These are phyloP conservation scores for Lemur catta DNA, from an alignment of 2,797 vertebrate genomes.

Conservation along the genomic window DNA sequence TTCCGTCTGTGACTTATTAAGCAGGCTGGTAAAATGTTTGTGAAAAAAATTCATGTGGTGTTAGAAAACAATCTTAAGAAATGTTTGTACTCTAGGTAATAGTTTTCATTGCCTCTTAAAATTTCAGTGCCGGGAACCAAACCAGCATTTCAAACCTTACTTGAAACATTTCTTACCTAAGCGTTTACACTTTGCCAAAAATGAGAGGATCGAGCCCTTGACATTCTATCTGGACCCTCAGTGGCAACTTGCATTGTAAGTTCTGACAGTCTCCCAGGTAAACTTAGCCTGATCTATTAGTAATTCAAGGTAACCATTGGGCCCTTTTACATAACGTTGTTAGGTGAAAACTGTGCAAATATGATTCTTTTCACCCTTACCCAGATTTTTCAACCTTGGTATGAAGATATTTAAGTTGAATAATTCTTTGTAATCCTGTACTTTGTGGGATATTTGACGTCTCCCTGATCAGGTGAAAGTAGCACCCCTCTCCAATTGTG, in stretches of 20 bases:
- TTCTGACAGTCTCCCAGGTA: background rate
- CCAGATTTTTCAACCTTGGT: background rate
- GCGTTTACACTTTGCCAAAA: conserved; percentile 92
- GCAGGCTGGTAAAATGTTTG: background rate
- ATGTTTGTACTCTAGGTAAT: background rate
- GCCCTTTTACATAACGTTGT: background rate
- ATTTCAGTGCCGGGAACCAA: conserved; percentile 90
- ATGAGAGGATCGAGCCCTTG: conserved; percentile 90
- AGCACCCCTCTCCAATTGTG: background rate
- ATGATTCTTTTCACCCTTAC: background rate
- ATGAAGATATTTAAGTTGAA: background rate
- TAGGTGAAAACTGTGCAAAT: background rate
- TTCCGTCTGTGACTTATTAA: background rate
- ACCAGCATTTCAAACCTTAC: conserved; percentile 93
- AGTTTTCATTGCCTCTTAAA: conserved; percentile 41
- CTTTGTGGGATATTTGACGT: background rate
- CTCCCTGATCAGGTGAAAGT: background rate
- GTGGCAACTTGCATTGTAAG: conserved; percentile 94
- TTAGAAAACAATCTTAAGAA: conserved; percentile 31
- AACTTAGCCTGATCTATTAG: background rate
- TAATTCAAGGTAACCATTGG: background rate
- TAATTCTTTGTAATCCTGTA: background rate
- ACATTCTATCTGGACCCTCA: conserved; percentile 91
- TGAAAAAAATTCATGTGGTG: background rate
- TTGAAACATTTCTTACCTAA: conserved; percentile 94